Conservation (phyloP, 2,113 vertebrate species). For the Callospermophilus lateralis region DNA sequence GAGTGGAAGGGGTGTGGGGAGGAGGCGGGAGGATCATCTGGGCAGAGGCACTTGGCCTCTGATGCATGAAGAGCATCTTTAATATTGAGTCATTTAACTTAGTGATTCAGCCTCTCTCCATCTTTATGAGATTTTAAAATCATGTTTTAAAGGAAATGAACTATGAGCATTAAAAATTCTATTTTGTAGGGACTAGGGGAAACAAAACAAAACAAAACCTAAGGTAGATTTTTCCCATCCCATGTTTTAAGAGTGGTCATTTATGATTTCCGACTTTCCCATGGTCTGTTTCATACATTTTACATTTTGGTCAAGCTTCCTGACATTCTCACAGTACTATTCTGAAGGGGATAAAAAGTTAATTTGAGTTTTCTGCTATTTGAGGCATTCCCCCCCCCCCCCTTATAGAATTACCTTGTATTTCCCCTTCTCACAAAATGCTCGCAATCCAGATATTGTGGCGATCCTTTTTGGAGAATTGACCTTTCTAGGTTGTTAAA, state of each 20-base stretch:
- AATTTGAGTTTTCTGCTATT: constrained; percentile 54
- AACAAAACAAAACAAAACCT: not conserved
- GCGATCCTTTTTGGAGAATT: constrained; percentile 35
- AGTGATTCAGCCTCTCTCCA: not conserved
- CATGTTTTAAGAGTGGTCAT: not conserved
- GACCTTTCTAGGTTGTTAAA: constrained; percentile 62
- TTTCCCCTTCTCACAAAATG: constrained; percentile 49
- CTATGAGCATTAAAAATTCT: not conserved
- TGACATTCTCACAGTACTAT: constrained; percentile 1
- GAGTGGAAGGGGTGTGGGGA: rapidly evolving
- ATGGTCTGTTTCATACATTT: not conserved
- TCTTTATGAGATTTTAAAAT: not conserved
- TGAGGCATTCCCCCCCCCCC: not conserved
- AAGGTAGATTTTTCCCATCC: not conserved
- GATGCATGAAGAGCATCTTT: not conserved
- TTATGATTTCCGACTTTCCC: not conserved
- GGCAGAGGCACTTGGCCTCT: not conserved
- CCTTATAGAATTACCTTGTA: constrained; percentile 44
- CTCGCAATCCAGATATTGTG: constrained; percentile 15
- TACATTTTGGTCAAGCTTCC: constrained; percentile 24
- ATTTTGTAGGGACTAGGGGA: not conserved
- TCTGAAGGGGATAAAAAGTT: constrained; percentile 17
- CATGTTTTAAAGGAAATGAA: not conserved
- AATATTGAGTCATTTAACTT: not conserved
- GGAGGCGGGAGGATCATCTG: not conserved